Percentiles rank a stretch among this genome's conserved stretches.
These are phyloP conservation scores for Stegodyphus dumicola DNA, from an alignment of 1,140 invertebrate species.

Conservation along the genomic window DNA sequence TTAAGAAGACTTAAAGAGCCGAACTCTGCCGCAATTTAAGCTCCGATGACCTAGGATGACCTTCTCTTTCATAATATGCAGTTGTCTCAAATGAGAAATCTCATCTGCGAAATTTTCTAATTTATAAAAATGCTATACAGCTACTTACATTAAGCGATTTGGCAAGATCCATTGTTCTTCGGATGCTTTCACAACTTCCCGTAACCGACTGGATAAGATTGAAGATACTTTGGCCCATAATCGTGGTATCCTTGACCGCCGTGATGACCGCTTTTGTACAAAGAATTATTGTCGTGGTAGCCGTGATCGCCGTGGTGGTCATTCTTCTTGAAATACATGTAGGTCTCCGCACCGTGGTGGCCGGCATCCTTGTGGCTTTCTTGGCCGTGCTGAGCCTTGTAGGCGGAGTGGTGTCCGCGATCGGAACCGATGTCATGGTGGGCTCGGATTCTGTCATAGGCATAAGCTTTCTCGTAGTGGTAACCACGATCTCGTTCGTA, in stretches of 20 bases:
- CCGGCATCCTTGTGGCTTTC: conserved; percentile 44
- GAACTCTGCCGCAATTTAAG: too few relatives aligned
- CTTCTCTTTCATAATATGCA: too few relatives aligned
- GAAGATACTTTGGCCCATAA: conserved; percentile 21
- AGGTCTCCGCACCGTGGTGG: conserved; percentile 20
- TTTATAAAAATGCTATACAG: too few relatives aligned
- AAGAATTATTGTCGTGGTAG: conserved; percentile 22
- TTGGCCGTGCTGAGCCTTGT: conserved; percentile 39
- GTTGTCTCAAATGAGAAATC: too few relatives aligned
- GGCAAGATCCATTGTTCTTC: too few relatives aligned
- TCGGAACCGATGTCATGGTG: conserved; percentile 45
- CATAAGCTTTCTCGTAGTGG: conserved; percentile 64
- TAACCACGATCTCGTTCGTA: conserved; percentile 63
- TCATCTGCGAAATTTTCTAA: too few relatives aligned
- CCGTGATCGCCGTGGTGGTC: conserved; percentile 39
- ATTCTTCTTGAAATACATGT: conserved; percentile 35
- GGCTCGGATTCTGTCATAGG: conserved; percentile 63
- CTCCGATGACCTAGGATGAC: too few relatives aligned
- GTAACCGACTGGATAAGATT: not conserved
- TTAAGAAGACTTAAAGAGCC: too few relatives aligned
- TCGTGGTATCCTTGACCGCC: conserved; percentile 48
- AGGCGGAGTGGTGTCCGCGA: conserved; percentile 26
- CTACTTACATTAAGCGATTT: too few relatives aligned
- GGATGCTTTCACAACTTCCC: too few relatives aligned
- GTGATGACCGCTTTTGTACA: conserved; percentile 14